Base-by-base conservation (phyloP, 2,888 invertebrate genomes). In the Tachystola acroxantha region DNA sequence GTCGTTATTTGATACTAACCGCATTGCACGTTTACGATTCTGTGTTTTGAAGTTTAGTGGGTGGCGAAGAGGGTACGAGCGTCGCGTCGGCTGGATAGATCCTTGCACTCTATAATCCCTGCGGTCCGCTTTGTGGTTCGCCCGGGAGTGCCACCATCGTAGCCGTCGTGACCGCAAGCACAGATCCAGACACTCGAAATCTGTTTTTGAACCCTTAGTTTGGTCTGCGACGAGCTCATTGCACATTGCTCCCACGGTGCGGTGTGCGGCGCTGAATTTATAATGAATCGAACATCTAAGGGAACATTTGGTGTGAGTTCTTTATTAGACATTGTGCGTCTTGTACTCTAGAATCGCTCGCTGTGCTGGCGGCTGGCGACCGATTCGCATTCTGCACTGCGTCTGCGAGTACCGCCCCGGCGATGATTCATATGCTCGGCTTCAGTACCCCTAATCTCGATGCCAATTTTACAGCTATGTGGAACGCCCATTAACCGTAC, bases 101-200 rank as follows among this genome's bases (percentile, higher is more conserved):
- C 16, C 16, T 16, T 16, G n/a, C n/a, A n/a, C n/a, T n/a, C n/a
- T n/a, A n/a, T 20, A 20, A 9, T 7, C 9, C 52, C 50, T 60
- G 70, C 71, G 73, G 69, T 64, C 53, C 57, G 64, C 71, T 81
- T 78, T 75, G 79, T 71, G 77, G 69, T 72, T 48, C 71, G 57
- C 41, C 64, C 67, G 61, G 68, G 68, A 72, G 68, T 70, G 61
- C 64, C 60, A 59, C 64, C 59, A 62, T 63, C 67, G 52, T 64
- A 57, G 53, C 50, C 56, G 64, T 61, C 64, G 70, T 61, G 69
- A 82, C 84, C 84, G 71, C 80, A 82, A 74, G 74, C 77, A 66
- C 57, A 55, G 62, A 53, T 46, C 60, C 54, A 56, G 60, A 57
- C 66, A 43, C 47, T 64, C 59, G 14, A 66, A 79, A 82, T 78